Conservation (phyloP, 2,113 vertebrate genomes). For the Psettodes erumei region DNA sequence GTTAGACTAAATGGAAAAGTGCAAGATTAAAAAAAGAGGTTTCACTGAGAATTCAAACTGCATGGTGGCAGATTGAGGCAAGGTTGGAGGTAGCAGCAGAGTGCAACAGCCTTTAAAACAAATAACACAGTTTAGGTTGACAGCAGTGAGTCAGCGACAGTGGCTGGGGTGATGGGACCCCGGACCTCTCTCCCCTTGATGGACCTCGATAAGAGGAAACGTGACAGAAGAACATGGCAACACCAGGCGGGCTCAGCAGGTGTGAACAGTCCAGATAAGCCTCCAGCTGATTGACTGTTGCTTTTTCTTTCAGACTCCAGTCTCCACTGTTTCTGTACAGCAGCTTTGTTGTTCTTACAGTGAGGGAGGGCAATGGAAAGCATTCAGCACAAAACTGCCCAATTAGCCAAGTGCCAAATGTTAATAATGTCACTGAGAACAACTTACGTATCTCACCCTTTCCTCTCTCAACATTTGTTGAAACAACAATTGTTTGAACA, state of each 20-base stretch:
- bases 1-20: neutral
- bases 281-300: constrained; percentile 38
- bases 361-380: constrained; percentile 23
- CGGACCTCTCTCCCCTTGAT: constrained; percentile 47
- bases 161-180: constrained; percentile 44
- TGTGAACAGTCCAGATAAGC: constrained; percentile 47
- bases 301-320: constrained; percentile 22
- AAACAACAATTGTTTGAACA: neutral
- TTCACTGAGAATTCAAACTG: neutral
- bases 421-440: constrained; percentile 24
- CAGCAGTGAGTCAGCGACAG: constrained; percentile 42
- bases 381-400: constrained; percentile 13
- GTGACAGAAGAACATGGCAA: constrained; percentile 49
- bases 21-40: neutral
- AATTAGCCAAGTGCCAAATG: constrained; percentile 33
- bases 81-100: constrained; percentile 35
- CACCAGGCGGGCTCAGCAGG: constrained; percentile 30
- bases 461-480: no score
- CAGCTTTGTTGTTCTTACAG: constrained; percentile 41
- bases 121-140: constrained; percentile 33
- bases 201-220: constrained; percentile 50
- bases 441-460: constrained; percentile 6
- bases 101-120: constrained; percentile 21
- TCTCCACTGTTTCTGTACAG: constrained; percentile 25
- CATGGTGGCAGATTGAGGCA: neutral